Percentiles rank a stretch among this genome's conserved stretches.
phyloP scores from a whole-genome alignment of 2,888 invertebrate genomes.

The Cotesia congregata region DNA sequence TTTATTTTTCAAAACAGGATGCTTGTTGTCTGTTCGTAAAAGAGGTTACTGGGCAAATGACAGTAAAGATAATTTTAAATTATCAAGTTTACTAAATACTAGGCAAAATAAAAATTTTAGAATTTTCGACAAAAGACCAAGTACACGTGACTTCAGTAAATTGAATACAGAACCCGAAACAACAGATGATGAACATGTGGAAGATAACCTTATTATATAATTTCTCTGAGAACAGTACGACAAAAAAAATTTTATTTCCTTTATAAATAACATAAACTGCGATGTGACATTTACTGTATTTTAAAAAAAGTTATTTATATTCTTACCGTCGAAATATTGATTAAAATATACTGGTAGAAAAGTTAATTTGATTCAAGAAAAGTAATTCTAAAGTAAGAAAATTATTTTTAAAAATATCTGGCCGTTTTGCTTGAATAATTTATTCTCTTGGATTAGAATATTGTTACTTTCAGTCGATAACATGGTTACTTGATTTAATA shows the following conservation, averaged over 20 bases:
- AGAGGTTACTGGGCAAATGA: slow-evolving; percentile 62
- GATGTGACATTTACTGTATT: neutral
- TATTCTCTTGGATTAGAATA: too few species aligned
- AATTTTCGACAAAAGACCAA: slow-evolving; percentile 64
- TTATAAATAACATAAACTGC: neutral
- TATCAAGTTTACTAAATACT: slow-evolving; percentile 76
- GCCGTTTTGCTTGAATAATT: too few species aligned
- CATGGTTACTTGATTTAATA: too few species aligned
- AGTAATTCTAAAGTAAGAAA: too few species aligned
- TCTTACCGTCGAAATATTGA: too few species aligned
- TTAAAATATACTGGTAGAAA: too few species aligned
- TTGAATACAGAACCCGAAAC: slow-evolving; percentile 67
- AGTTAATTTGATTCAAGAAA: too few species aligned
- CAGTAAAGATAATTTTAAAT: slow-evolving; percentile 73
- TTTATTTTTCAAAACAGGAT: slow-evolving; percentile 55
- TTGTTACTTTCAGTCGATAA: too few species aligned
- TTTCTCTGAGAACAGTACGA: neutral
- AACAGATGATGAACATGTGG: slow-evolving; percentile 65
- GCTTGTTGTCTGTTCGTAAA: slow-evolving; percentile 62
- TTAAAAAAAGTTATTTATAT: too few species aligned
- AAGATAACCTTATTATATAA: slow-evolving; percentile 57
- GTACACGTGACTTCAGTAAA: slow-evolving; percentile 67
- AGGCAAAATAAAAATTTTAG: slow-evolving; percentile 72
- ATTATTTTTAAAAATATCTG: too few species aligned
- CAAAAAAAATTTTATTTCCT: neutral